These are phyloP conservation scores for Drosophila tristis DNA, from an alignment of 1,140 invertebrate species.

Conservation along the genomic window DNA sequence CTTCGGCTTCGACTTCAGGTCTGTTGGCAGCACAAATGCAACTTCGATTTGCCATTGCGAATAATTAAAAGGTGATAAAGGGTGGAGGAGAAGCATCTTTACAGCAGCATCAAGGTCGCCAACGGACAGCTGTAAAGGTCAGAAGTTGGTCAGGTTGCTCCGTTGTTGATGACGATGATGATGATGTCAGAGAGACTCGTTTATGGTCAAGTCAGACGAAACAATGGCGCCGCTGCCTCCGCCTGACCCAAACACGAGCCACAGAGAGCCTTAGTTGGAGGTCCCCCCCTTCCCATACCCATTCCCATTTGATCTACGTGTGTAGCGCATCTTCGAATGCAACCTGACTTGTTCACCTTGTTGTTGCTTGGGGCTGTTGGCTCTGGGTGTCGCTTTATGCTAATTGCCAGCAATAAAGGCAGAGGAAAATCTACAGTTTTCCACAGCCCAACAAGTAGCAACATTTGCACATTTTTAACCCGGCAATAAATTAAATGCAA, in stretches of 20 bases:
- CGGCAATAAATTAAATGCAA: constrained; percentile 70
- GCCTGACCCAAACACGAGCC: not conserved
- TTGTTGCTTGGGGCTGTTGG: constrained; percentile 26
- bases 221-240: constrained; percentile 54
- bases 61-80: constrained; percentile 64
- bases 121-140: constrained; percentile 64
- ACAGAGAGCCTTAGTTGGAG: constrained; percentile 12
- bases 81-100: constrained; percentile 24
- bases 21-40: constrained; percentile 28
- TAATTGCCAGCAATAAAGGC: constrained; percentile 68
- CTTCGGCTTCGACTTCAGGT: not conserved
- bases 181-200: constrained; percentile 62
- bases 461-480: constrained; percentile 62
- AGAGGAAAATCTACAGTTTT: constrained; percentile 58
- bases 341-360: constrained; percentile 67
- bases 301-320: constrained; percentile 13
- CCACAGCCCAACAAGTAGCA: constrained; percentile 45
- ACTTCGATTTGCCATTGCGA: constrained; percentile 27
- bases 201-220: constrained; percentile 57
- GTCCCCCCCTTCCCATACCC: not conserved
- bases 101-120: constrained; percentile 43
- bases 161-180: constrained; percentile 2
- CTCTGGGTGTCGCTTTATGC: constrained; percentile 55
- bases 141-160: constrained; percentile 54
- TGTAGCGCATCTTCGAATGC: constrained; percentile 68